These are phyloP conservation scores for Diplolepis rosae DNA, from an alignment of 2,888 invertebrate genomes.

Conservation along the genomic window DNA sequence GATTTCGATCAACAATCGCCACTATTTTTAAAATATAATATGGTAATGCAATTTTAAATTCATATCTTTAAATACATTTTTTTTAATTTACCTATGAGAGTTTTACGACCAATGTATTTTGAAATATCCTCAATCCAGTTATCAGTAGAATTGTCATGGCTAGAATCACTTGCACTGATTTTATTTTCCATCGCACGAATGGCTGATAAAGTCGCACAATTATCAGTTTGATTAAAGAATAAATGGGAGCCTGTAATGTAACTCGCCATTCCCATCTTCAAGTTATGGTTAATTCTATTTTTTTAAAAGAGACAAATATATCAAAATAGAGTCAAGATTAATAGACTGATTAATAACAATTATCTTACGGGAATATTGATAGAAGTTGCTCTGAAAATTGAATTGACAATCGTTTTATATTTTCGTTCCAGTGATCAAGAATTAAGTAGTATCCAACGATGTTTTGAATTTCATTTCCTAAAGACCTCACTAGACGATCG, in stretches of 20 bases:
- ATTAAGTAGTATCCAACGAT: conserved; percentile 55
- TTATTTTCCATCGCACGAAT: conserved; percentile 37
- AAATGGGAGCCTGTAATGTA: conserved; percentile 42
- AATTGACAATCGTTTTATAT: conserved; percentile 44
- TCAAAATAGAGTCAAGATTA: background rate
- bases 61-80: background rate
- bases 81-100: conserved; percentile 49
- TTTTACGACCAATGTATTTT: conserved; percentile 49
- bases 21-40: conserved; percentile 44
- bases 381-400: conserved; percentile 47
- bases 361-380: conserved; percentile 52
- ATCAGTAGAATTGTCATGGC: conserved; percentile 30
- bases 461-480: conserved; percentile 52
- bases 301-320: background rate
- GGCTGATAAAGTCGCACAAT: conserved; percentile 42
- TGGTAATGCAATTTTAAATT: no score
- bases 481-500: conserved; percentile 48
- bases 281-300: conserved; percentile 47
- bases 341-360: background rate
- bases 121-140: conserved; percentile 48
- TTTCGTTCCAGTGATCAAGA: conserved; percentile 47
- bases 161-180: conserved; percentile 18
- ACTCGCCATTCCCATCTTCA: conserved; percentile 53
- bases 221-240: conserved; percentile 52
- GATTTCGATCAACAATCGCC: conserved; percentile 48